Evolutionary conservation across 2,888 invertebrate genomes (phyloP), one percentile per base, ranked within the genome.

Genomic region (Heliconius aoede): DNA sequence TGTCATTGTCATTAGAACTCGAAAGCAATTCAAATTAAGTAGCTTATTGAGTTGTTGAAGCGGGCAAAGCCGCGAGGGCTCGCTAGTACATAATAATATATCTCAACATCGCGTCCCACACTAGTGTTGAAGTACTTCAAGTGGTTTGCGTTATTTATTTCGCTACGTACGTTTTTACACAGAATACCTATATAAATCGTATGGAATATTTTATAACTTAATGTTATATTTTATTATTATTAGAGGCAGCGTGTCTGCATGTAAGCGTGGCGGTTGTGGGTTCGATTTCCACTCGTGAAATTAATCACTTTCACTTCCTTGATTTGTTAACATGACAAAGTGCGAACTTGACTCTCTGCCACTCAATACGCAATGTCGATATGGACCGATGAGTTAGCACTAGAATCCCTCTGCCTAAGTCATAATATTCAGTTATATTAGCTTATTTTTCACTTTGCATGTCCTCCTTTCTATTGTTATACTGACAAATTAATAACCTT

Each of bases 121-220:
- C 36, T 36, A 36, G 36, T 24, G 65, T 65, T 36, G 65, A 36
- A 65, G 65, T 24, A 65, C 36, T 36, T 65, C 65, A 65, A 65
- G 65, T 65, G 65, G 36, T 32, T 65, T 8, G 36, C 36, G 15
- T 65, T 65, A 65, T 65, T 65, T 65, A 65, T 65, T 36, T 40
- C 24, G 65, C 65, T 24, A 24, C 65, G 65, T 65, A 40, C 36
- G 3, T 36, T 65, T 65, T 65, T 65, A 7, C 36, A 65, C 24
- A 40, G 8, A 65, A 24, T 24, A 4, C 24, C 36, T 0, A 15
- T 0, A 15, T 36, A 65, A 65, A 24, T 55, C n/a, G 55, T 55
- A n/a, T 18, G n/a, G 55, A 55, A 55, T 55, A 55, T 55, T 55
- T 55, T 55, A n/a, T 55, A 55, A n/a, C 1, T n/a, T n/a, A 55